Evolutionary conservation across 2,797 vertebrate species (phyloP), one percentile per base, ranked within the genome.

Genomic region (Spheniscus humboldti): DNA sequence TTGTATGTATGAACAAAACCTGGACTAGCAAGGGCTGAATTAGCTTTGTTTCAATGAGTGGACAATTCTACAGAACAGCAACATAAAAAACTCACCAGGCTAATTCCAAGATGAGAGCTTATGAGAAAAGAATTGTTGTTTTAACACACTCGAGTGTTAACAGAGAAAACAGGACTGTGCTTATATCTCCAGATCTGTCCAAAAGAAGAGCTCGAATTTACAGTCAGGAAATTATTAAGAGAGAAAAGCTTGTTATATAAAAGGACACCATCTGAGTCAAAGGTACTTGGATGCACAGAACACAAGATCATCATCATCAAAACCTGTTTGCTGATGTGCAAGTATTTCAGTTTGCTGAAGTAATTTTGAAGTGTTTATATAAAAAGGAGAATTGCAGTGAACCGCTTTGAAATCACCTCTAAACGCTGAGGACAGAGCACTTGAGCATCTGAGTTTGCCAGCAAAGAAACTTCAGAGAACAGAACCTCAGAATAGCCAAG

Each of bases 301-400:
- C 69, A 67, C 60, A 72, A 57, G 76, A 66, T 59, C 72, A 56
- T 62, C 66, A 60, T 43, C 66, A 71, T 53, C 76, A 37, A 81
- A 68, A 72, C 62, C 60, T 68, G 37, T 41, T 92, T 77, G 59
- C 47, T 92, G 89, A 82, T 39, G 68, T 31, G 53, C 74, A 80
- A 85, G 72, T 53, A 59, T 94, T 96, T 78, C 62, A 63, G 73
- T 68, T 90, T 88, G 53, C 79, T 95, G 69, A 91, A 96, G 90
- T 76, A 75, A 82, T 74, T 69, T 4, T 95, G 75, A 90, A 94
- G 93, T 85, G 86, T 87, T 96, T 90, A 80, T 28, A 30, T 11
- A 67, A 63, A 62, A 63, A 74, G n/a, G 39, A 94, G 76, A 78
- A 73, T 55, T 6, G 8, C 5, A 5, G 52, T 33, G 62, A 94